Conservation (phyloP, 2,113 vertebrate species). For the Delphinapterus leucas region DNA sequence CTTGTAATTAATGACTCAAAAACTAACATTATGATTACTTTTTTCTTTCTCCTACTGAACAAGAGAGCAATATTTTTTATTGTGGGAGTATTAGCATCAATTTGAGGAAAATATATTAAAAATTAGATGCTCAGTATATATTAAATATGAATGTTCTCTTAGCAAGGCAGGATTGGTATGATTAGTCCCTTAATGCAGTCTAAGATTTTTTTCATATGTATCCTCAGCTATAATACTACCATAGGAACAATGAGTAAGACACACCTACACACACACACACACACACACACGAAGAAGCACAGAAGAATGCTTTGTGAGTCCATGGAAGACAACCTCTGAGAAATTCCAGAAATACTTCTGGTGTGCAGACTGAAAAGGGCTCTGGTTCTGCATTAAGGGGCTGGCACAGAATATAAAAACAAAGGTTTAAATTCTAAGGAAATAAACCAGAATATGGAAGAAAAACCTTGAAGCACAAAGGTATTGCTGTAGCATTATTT, state of each 20-base stretch:
- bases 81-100: not conserved
- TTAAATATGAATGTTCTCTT: conserved; percentile 27
- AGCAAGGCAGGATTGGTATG: not conserved
- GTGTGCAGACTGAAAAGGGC: not conserved
- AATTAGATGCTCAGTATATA: not conserved
- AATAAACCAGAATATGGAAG: not conserved
- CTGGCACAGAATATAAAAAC: not conserved
- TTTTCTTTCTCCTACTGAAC: not conserved
- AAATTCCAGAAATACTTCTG: not conserved
- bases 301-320: not conserved
- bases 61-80: not conserved
- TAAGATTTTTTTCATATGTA: not conserved
- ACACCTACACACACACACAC: not conserved
- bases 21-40: not conserved
- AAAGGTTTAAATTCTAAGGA: not conserved
- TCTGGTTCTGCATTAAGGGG: not conserved
- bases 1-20: conserved; percentile 1
- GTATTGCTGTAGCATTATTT: conserved; percentile 14
- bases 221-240: not conserved
- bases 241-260: not conserved
- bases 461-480: not conserved
- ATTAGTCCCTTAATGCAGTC: not conserved
- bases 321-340: not conserved
- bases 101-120: conserved; percentile 29
- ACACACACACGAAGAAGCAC: not conserved